These are phyloP conservation scores for Cebus imitator DNA, from an alignment of 2,113 vertebrate genomes.

Conservation along the genomic window DNA sequence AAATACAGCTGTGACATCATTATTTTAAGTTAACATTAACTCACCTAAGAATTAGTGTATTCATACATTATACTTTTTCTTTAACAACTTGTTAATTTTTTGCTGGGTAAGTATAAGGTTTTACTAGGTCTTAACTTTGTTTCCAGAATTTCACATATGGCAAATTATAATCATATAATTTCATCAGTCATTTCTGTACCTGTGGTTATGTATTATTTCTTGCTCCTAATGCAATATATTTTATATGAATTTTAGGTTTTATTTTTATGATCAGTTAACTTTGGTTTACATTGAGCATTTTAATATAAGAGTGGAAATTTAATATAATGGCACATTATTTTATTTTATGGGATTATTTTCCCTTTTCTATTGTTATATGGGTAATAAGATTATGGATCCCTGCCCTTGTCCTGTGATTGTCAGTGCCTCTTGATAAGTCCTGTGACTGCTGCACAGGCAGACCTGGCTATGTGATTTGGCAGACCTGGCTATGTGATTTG, in stretches of 20 bases:
- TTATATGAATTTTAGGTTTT: background rate
- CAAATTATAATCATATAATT: background rate
- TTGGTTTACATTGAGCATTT: background rate
- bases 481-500: background rate
- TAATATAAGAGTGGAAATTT: background rate
- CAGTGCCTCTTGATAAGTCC: background rate
- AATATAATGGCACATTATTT: background rate
- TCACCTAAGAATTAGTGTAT: background rate
- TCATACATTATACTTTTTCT: background rate
- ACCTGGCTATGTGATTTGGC: background rate
- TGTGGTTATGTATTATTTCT: background rate
- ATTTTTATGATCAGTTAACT: background rate
- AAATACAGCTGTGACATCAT: background rate
- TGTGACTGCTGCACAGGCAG: background rate
- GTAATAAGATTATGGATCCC: background rate
- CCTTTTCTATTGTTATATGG: rapidly evolving
- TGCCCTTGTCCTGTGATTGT: background rate
- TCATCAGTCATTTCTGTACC: background rate
- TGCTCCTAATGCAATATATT: background rate
- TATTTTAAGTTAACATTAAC: background rate
- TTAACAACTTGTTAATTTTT: background rate
- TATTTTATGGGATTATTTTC: background rate
- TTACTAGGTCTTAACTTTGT: background rate
- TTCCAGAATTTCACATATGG: background rate
- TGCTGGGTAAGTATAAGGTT: background rate